These are phyloP conservation scores for Hesperia comma DNA, from an alignment of 2,888 invertebrate genomes.

Conservation along the genomic window DNA sequence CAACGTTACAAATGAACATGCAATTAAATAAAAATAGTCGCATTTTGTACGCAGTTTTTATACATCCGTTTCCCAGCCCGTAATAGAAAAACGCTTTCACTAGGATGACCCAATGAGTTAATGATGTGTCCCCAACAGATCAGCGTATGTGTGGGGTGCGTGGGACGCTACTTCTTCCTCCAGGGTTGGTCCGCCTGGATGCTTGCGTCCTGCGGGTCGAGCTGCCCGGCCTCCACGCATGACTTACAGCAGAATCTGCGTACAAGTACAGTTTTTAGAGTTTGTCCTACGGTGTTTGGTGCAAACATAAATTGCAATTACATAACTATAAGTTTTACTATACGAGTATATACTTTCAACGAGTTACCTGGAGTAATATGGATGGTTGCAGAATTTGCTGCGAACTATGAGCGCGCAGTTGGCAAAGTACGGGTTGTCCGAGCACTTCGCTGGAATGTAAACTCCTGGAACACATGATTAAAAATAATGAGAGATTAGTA, in stretches of 20 bases:
- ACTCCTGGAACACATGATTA: slow-evolving; percentile 79
- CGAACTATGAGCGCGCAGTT: slow-evolving; percentile 94
- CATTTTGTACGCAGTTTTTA: too few relatives aligned
- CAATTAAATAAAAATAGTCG: too few relatives aligned
- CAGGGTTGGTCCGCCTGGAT: slow-evolving; percentile 61
- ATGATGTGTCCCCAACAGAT: neutral
- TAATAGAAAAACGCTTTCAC: neutral
- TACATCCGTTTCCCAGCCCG: too few relatives aligned
- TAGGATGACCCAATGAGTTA: neutral
- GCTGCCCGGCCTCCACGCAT: slow-evolving; percentile 93
- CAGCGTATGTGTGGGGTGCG: too few relatives aligned
- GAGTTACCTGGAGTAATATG: slow-evolving; percentile 90
- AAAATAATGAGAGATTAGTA: too few relatives aligned
- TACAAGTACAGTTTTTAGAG: neutral
- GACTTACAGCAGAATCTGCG: slow-evolving; percentile 95
- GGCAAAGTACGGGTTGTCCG: slow-evolving; percentile 94
- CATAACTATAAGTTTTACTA: too few relatives aligned
- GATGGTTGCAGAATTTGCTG: slow-evolving; percentile 93
- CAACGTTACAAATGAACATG: too few relatives aligned
- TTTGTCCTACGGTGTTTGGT: too few relatives aligned
- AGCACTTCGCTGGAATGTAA: slow-evolving; percentile 91
- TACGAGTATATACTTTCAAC: too few relatives aligned
- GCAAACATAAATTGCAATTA: too few relatives aligned
- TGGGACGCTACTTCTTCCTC: slow-evolving; percentile 37
- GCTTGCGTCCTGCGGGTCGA: slow-evolving; percentile 67